A percentile compares a stretch with the other conserved stretches of the same genome.
phyloP scores from a whole-genome alignment of 2,113 vertebrate species.

The Nyctereutes procyonoides region DNA sequence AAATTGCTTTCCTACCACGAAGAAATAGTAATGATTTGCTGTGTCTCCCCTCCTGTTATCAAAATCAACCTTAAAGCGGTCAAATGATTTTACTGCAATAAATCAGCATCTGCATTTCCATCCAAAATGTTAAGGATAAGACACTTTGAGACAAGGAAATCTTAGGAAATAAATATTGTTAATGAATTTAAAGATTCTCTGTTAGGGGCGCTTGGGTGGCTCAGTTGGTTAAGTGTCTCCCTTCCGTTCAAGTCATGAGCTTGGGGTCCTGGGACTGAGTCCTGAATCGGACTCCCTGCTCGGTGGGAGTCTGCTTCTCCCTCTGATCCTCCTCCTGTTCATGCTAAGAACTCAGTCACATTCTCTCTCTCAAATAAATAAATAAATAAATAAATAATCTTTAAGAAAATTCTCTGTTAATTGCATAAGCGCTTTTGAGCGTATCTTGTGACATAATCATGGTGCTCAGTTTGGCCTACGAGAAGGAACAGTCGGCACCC shows the following conservation, averaged over 20 bases:
- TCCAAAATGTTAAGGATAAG: background rate
- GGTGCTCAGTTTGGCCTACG: accelerated
- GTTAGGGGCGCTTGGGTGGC: background rate
- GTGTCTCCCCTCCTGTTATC: background rate
- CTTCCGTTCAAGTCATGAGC: background rate
- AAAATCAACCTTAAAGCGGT: background rate
- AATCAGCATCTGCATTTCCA: background rate
- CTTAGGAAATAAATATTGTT: background rate
- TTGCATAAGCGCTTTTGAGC: accelerated
- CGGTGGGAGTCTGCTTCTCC: background rate
- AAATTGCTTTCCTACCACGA: background rate
- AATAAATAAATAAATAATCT: background rate
- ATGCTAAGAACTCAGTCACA: background rate
- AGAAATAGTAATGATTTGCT: background rate
- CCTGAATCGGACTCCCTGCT: background rate
- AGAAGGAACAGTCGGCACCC: too few species aligned
- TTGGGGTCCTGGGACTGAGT: background rate
- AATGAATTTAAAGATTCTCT: background rate
- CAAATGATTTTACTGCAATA: accelerated
- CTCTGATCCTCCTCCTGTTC: background rate
- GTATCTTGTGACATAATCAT: accelerated
- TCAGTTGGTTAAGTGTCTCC: background rate
- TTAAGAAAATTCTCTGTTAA: background rate
- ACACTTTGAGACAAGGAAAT: background rate
- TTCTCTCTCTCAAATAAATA: background rate